Conservation (phyloP, 2,797 vertebrate genomes). For the Parambassis ranga region DNA sequence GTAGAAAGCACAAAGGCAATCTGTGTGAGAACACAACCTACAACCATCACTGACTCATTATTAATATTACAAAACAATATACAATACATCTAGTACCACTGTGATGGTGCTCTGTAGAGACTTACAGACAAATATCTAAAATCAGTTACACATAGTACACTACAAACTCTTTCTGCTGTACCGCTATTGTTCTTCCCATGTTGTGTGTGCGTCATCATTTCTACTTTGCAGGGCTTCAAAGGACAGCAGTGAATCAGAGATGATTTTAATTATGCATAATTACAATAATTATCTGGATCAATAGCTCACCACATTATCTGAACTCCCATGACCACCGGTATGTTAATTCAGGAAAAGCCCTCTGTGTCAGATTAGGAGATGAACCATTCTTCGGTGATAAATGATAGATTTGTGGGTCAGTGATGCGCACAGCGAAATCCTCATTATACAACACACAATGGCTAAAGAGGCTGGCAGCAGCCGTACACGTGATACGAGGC, state of each 20-base stretch:
- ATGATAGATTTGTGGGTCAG: not conserved
- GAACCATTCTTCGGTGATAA: not conserved
- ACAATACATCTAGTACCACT: too few relatives aligned
- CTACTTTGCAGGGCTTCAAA: not conserved
- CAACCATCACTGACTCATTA: not conserved
- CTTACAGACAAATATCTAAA: too few relatives aligned
- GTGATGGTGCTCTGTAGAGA: too few relatives aligned
- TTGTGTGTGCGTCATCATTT: not conserved
- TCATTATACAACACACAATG: constrained; percentile 6
- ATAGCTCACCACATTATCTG: constrained; percentile 1
- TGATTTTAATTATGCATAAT: constrained; percentile 38
- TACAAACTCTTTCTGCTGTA: too few relatives aligned
- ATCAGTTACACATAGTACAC: too few relatives aligned
- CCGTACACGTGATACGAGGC: too few relatives aligned
- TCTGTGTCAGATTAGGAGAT: not conserved
- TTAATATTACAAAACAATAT: too few relatives aligned
- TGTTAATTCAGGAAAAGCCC: not conserved
- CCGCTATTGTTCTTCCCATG: not conserved
- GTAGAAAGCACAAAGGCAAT: not conserved
- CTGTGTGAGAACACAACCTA: not conserved
- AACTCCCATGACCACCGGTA: not conserved
- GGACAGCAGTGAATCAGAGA: constrained; percentile 11
- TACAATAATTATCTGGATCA: constrained; percentile 4
- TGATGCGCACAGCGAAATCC: not conserved
- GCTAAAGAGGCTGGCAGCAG: too few relatives aligned